Evolutionary conservation across 2,888 invertebrate species (phyloP), one percentile per base, ranked within the genome.

Genomic region (Macropis europaea): DNA sequence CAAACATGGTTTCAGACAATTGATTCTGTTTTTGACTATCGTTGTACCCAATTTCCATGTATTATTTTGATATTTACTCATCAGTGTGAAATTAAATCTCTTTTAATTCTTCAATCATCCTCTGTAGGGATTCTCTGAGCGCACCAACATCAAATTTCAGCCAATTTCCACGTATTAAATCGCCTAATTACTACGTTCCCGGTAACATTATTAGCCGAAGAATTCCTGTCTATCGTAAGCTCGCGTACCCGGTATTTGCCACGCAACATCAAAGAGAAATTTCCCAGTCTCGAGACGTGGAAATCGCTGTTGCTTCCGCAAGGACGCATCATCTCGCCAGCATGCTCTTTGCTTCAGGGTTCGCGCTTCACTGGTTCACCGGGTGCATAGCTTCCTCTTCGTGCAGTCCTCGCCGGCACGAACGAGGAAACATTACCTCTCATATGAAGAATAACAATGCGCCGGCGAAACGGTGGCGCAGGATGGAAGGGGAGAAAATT

Each of bases 371-470:
- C 45, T 52, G 71, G 53, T 52, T 67, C 61, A 24, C 13, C 56
- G 15, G 11, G 24, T 15, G 28, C 48, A 40, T 53, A 61, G 54
- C 67, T 61, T 61, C 67, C 67, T 61, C 53, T 50, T 61, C 66
- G 50, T 63, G 56, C 56, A 32, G 40, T 63, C 60, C 53, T 30
- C 40, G 62, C 45, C n/a, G 62, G 54, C 59, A 64, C 73, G 73
- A 76, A 64, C 76, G 34, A 73, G 73, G 64, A 77, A 77, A 76
- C 64, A 62, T 68, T 73, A 56, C 26, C 70, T 62, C 53, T 54
- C 64, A 50, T 64, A 73, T 54, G 59, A 73, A 50, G 72, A 72
- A 72, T 72, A 72, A 72, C 62, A 69, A 72, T 72, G 72, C 53
- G 62, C 28, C 52, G n/a, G 40, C n/a, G 3, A 24, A 17, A 30